phyloP scores from a whole-genome alignment of 2,113 vertebrate genomes.

The Oplegnathus fasciatus region DNA sequence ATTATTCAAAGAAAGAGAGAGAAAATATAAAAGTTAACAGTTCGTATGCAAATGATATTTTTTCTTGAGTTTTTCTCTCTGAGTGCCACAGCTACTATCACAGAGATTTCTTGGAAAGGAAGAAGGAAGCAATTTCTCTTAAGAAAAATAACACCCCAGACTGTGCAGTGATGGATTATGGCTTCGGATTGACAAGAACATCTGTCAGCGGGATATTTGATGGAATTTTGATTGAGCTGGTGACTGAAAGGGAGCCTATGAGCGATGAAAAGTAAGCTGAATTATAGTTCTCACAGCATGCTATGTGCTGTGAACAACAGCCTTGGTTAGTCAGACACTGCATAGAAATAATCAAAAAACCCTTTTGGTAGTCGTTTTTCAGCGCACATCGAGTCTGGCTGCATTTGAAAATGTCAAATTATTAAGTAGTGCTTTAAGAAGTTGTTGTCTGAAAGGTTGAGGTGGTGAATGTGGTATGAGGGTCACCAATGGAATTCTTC shows the following conservation, averaged over 20 bases:
- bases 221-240: conserved; percentile 50
- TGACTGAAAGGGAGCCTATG: conserved; percentile 3
- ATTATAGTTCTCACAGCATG: conserved; percentile 32
- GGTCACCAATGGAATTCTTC: background rate
- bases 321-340: conserved; percentile 8
- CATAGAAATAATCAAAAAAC: conserved; percentile 12
- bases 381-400: background rate
- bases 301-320: conserved; percentile 16
- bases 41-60: conserved; percentile 11
- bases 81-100: conserved; percentile 4
- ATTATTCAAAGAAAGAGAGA: background rate
- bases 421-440: background rate
- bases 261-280: conserved; percentile 19
- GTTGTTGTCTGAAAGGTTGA: background rate
- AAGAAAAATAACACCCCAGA: conserved; percentile 49
- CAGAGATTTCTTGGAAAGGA: conserved; percentile 11
- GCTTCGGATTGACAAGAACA: conserved; percentile 50
- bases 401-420: conserved; percentile 20
- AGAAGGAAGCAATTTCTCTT: conserved; percentile 43
- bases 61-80: background rate
- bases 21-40: conserved; percentile 20
- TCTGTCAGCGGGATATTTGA: conserved; percentile 58
- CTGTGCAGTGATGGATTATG: conserved; percentile 48
- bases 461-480: background rate
- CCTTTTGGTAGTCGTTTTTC: background rate